A percentile compares a stretch with the other conserved stretches of the same genome.
Conservation (phyloP, 2,113 vertebrate genomes). For the Antigone vipio region DNA sequence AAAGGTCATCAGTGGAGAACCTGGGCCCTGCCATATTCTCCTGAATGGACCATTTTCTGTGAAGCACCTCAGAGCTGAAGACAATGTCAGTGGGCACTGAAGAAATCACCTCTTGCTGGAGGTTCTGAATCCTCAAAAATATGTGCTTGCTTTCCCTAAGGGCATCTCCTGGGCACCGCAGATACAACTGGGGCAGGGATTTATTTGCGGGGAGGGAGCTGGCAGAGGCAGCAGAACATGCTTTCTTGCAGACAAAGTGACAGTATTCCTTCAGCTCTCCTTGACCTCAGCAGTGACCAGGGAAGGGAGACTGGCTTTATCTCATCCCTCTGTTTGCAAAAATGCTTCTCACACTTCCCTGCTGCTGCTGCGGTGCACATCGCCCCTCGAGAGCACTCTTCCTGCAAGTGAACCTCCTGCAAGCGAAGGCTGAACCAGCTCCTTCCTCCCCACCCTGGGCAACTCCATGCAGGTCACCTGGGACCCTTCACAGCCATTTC, state of each 20-base stretch:
- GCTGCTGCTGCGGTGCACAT: background rate
- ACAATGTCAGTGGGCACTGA: too few species aligned
- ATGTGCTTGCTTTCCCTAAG: rapidly evolving
- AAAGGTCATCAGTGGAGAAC: background rate
- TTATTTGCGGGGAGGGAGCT: background rate
- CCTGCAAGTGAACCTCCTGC: background rate
- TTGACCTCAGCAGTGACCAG: background rate
- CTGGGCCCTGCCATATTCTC: background rate
- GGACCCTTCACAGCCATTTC: background rate
- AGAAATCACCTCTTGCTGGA: background rate
- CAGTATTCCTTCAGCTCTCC: background rate
- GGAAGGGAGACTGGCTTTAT: background rate
- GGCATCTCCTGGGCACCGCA: background rate
- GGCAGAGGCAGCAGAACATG: background rate
- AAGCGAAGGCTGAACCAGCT: background rate
- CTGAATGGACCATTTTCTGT: background rate
- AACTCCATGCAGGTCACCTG: background rate
- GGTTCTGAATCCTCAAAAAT: background rate
- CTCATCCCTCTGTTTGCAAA: background rate
- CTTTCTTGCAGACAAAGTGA: background rate
- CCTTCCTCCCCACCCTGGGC: background rate
- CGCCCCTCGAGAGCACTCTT: background rate
- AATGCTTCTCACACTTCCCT: background rate
- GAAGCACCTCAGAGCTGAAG: background rate
- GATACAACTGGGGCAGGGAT: background rate